Conservation (phyloP, 2,888 invertebrate species). For the Acrocera orbiculus region DNA sequence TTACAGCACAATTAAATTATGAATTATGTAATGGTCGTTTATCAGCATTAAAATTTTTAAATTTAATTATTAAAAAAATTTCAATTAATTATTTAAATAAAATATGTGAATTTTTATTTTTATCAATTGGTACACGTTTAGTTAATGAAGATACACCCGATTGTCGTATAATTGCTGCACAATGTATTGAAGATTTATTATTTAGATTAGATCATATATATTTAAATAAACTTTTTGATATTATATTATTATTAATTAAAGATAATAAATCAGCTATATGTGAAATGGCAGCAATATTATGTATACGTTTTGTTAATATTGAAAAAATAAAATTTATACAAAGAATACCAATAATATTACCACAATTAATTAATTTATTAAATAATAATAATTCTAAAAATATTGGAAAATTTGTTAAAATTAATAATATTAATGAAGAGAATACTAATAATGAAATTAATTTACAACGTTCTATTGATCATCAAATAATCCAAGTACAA, state of each 20-base stretch:
- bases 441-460: constrained; percentile 8
- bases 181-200: constrained; percentile 54
- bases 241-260: constrained; percentile 48
- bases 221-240: constrained; percentile 50
- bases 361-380: constrained; percentile 36
- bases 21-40: constrained; percentile 68
- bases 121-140: constrained; percentile 58
- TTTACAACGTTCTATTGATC: constrained; percentile 47
- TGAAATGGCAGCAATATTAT: constrained; percentile 59
- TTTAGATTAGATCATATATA: constrained; percentile 36
- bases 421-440: constrained; percentile 3
- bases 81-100: constrained; percentile 31
- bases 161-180: constrained; percentile 55
- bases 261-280: constrained; percentile 49
- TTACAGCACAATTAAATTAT: constrained; percentile 64
- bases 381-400: constrained; percentile 31
- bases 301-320: constrained; percentile 59
- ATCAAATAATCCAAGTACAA: constrained; percentile 56
- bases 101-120: constrained; percentile 42
- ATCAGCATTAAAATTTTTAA: constrained; percentile 73
- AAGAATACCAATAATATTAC: constrained; percentile 42
- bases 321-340: constrained; percentile 54
- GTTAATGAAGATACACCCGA: constrained; percentile 65
- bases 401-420: constrained; percentile 40
- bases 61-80: constrained; percentile 57